A percentile compares a stretch with the other conserved stretches of the same genome.
Conservation (phyloP, 2,797 vertebrate genomes). For the Natrix natrix region DNA sequence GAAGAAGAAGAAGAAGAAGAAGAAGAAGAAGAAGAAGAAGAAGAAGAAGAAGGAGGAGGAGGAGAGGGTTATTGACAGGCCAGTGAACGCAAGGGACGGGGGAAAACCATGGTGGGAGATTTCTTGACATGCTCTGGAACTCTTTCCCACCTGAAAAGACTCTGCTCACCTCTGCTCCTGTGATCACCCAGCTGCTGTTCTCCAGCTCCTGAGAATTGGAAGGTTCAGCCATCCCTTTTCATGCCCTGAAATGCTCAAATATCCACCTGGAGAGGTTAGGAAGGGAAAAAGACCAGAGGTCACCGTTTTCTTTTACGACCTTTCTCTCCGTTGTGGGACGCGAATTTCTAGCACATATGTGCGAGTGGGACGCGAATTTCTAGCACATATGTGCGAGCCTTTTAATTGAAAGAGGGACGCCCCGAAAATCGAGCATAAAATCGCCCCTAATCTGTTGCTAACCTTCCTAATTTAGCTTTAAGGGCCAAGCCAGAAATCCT, state of each 20-base stretch:
- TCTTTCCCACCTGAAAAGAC: neutral
- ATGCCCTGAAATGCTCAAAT: neutral
- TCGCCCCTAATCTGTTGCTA: no score
- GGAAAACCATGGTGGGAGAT: neutral
- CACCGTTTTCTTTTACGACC: neutral
- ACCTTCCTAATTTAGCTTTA: neutral
- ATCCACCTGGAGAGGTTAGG: slow-evolving; percentile 7
- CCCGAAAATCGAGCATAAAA: no score
- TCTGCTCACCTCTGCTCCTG: slow-evolving; percentile 76
- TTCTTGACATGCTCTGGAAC: neutral
- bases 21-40: no score
- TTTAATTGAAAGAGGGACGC: no score
- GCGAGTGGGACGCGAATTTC: no score
- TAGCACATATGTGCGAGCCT: no score
- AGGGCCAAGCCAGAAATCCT: neutral
- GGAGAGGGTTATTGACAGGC: neutral
- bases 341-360: no score
- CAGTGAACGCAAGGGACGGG: neutral
- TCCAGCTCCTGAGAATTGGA: slow-evolving; percentile 76
- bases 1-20: no score
- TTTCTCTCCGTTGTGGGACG: no score
- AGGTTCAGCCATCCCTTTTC: slow-evolving; percentile 79
- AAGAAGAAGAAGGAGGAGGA: no score
- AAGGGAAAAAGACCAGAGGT: neutral
- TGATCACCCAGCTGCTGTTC: slow-evolving; percentile 85